phyloP scores from a whole-genome alignment of 2,797 vertebrate species.

The Toxotes lorentzi region DNA sequence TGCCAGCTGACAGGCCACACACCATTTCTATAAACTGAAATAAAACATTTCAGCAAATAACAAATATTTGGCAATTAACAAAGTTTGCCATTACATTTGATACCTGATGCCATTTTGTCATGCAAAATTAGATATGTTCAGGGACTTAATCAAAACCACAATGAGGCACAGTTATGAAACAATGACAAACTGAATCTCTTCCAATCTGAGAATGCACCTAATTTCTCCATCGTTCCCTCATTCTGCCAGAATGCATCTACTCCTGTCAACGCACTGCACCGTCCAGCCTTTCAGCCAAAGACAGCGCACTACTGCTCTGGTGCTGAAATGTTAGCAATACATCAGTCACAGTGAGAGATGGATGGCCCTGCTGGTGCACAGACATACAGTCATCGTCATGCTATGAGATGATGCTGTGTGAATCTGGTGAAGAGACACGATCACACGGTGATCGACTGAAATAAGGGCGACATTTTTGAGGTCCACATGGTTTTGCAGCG shows the following conservation, averaged over 20 bases:
- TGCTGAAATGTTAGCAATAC: constrained; percentile 31
- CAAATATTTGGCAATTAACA: constrained; percentile 10
- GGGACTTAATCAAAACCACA: constrained; percentile 34
- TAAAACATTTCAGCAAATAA: too few relatives aligned
- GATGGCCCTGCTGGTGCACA: constrained; percentile 42
- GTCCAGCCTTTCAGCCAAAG: constrained; percentile 7
- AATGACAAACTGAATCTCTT: constrained; percentile 32
- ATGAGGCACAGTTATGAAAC: background rate
- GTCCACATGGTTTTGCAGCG: constrained; percentile 7
- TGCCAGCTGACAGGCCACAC: constrained; percentile 60
- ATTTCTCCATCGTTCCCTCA: constrained; percentile 36
- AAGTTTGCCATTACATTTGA: constrained; percentile 1
- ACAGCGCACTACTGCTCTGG: background rate
- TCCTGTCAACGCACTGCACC: constrained; percentile 13
- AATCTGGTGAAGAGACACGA: constrained; percentile 20
- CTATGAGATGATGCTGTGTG: constrained; percentile 45
- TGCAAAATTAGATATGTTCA: constrained; percentile 9
- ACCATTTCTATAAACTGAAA: constrained; percentile 40
- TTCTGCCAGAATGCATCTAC: constrained; percentile 17
- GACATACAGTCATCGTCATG: constrained; percentile 49
- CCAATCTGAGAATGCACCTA: constrained; percentile 13
- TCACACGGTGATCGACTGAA: constrained; percentile 8
- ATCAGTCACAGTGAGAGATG: constrained; percentile 36
- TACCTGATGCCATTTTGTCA: constrained; percentile 2
- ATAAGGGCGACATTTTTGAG: constrained; percentile 18